Evolutionary conservation across 64 coral and sea anemone genomes (phyloP), one percentile per base, ranked within the genome.

Genomic region (Exaiptasia diaphana): DNA sequence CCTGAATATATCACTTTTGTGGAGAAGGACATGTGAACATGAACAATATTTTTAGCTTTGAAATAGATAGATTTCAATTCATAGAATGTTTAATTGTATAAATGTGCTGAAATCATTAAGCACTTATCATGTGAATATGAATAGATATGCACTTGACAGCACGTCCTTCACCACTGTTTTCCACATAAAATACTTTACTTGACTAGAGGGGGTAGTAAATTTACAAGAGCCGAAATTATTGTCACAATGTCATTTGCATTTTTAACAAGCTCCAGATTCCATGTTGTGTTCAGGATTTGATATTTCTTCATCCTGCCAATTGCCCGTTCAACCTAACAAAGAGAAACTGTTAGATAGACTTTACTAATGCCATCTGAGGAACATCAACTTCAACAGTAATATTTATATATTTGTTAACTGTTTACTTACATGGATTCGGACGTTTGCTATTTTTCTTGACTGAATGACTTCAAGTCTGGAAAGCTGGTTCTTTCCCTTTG

Each of bases 281-380:
- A 85, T 60, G 34, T 85, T 28, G 35, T 50, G 46, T 72, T 74
- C 32, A 85, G 36, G 24, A 85, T 50, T 58, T 71, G 36, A 53
- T 64, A 63, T 41, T 48, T 74, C 71, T 85, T 84, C 67, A 74
- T 61, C 57, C 68, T 27, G 24, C 82, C 50, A 85, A 85, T 85
- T 18, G 82, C 82, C 21, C 82, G 38, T 30, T 85, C 68, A 55
- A 85, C 56, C 56, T 60, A 60, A 22, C 25, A 60, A 60, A 60
- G 56, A 60, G 12, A 22, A 60, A 60, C 56, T 27, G 31, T 60
- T 60, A 33, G 59, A n/a, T n/a, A n/a, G n/a, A n/a, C n/a, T n/a
- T n/a, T n/a, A n/a, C n/a, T n/a, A n/a, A n/a, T n/a, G n/a, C n/a
- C n/a, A n/a, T n/a, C n/a, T n/a, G n/a, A n/a, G n/a, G n/a, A n/a